phyloP scores from a whole-genome alignment of 2,888 invertebrate genomes.

The Noctua janthina region DNA sequence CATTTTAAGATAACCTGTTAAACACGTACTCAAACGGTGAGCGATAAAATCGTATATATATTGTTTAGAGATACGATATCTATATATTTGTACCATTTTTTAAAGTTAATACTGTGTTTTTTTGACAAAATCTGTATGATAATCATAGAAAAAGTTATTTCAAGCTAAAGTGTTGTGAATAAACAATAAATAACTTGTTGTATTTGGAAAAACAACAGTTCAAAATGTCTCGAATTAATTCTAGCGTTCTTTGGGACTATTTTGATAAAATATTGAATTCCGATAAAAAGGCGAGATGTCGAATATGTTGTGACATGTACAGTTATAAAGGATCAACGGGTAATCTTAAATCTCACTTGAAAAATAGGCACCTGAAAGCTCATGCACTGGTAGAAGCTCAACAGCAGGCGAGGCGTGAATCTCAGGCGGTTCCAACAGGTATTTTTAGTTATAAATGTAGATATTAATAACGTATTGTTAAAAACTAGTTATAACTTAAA shows the following conservation, averaged over 20 bases:
- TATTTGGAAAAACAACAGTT: background rate
- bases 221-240: background rate
- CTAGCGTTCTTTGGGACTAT: background rate
- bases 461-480: background rate
- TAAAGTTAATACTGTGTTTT: background rate
- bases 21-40: background rate
- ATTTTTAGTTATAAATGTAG: background rate
- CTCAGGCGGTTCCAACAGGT: background rate
- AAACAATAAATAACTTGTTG: background rate
- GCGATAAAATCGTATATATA: background rate
- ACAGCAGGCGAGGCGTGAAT: background rate
- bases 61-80: background rate
- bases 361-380: background rate
- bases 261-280: slow-evolving; percentile 1
- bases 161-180: background rate
- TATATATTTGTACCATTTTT: background rate
- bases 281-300: background rate
- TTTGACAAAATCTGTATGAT: background rate
- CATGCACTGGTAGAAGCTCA: background rate
- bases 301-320: background rate
- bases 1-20: background rate
- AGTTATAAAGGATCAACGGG: background rate
- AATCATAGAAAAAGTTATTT: background rate
- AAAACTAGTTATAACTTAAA: background rate
- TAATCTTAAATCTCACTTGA: slow-evolving; percentile 5